A percentile compares a stretch with the other conserved stretches of the same genome.
Conservation (phyloP, 2,113 vertebrate species). For the Misgurnus mizolepis region DNA sequence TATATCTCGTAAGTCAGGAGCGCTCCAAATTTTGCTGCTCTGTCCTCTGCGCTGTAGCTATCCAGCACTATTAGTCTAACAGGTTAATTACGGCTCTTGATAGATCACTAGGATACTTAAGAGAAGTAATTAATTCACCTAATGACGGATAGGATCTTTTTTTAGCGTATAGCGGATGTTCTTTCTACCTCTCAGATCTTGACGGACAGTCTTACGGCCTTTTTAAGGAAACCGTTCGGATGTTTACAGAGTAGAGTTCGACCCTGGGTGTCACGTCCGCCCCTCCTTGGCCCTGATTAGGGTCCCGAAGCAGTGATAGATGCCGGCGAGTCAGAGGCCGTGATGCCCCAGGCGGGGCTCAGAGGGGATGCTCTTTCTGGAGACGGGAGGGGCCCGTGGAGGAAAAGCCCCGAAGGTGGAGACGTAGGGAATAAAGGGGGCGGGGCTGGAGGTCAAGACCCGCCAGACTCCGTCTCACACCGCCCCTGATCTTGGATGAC, state of each 20-base stretch:
- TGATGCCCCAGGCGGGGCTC: conserved; percentile 65
- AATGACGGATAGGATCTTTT: conserved; percentile 59
- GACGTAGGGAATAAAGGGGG: conserved; percentile 68
- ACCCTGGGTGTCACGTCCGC: conserved; percentile 71
- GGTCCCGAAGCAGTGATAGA: conserved; percentile 77
- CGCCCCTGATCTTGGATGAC: conserved; percentile 77
- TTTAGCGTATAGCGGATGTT: conserved; percentile 66
- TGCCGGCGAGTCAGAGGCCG: conserved; percentile 74
- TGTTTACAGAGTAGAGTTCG: conserved; percentile 79
- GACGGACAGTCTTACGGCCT: conserved; percentile 66
- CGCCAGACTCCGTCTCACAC: conserved; percentile 74
- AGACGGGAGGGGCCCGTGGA: conserved; percentile 59
- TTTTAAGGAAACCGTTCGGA: conserved; percentile 76
- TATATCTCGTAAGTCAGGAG: neutral
- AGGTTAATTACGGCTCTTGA: conserved; percentile 18
- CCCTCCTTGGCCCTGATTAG: conserved; percentile 73
- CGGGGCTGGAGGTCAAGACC: conserved; percentile 62
- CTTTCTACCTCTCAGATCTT: conserved; percentile 64
- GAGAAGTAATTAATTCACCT: conserved; percentile 11
- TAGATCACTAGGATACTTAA: conserved; percentile 5
- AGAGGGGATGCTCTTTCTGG: conserved; percentile 63
- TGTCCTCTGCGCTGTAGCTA: neutral
- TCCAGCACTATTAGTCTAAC: conserved; percentile 8
- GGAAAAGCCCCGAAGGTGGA: conserved; percentile 51
- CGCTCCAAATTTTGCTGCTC: neutral